Evolutionary conservation across 2,797 vertebrate species (phyloP).

Genomic region (Glyptemys insculpta): DNA sequence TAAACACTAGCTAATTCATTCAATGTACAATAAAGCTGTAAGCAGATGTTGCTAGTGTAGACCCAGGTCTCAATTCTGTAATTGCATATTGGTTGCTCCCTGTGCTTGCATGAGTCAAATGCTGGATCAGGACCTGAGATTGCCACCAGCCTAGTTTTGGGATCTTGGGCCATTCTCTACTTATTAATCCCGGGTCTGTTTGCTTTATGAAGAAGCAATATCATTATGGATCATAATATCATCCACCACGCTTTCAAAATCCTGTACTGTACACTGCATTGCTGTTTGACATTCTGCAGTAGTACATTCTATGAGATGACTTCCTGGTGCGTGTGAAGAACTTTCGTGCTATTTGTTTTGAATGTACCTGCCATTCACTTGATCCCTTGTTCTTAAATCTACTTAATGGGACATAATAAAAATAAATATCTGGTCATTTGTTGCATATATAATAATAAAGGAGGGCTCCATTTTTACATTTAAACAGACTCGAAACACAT

Average conservation of each 20-base stretch:
- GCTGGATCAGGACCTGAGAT: fast-evolving
- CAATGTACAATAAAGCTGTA: fast-evolving
- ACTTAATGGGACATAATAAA: background rate
- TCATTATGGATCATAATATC: background rate
- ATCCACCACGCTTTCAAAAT: background rate
- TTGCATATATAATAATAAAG: background rate
- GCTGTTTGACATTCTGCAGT: background rate
- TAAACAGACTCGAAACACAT: background rate
- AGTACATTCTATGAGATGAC: fast-evolving
- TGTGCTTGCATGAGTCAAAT: fast-evolving
- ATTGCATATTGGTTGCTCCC: background rate
- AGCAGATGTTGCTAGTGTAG: background rate
- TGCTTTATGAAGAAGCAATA: background rate
- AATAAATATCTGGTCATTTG: background rate
- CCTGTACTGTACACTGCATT: background rate
- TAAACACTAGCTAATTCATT: background rate
- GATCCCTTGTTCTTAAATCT: background rate
- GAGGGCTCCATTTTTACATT: too few species aligned
- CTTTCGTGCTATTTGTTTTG: background rate
- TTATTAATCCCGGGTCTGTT: background rate
- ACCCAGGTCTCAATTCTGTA: background rate
- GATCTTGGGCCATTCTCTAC: background rate
- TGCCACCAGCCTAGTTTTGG: background rate
- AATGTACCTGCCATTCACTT: background rate
- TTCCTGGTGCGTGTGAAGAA: background rate